Percentiles rank a stretch among this genome's conserved stretches.
phyloP scores from a whole-genome alignment of 2,113 vertebrate species.

The Psittacula cyanocephala region DNA sequence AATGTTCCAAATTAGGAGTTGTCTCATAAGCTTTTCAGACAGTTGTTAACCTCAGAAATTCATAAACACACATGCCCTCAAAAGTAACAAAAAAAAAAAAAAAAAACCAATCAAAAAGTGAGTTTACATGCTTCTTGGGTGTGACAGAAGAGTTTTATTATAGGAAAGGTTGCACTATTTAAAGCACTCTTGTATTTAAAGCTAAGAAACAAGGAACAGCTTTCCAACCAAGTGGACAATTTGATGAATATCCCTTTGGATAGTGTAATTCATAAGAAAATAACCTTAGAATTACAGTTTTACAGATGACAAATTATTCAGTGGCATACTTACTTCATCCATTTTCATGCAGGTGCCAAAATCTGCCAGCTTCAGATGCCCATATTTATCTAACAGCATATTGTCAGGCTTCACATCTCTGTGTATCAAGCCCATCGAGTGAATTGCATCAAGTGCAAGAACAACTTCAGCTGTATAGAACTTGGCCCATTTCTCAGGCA shows the following conservation, averaged over 20 bases:
- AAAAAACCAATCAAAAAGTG: neutral
- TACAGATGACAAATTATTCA: neutral
- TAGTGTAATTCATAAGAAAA: neutral
- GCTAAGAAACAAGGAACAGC: neutral
- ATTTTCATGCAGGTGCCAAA: constrained; percentile 99
- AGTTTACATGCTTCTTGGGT: neutral
- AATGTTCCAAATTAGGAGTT: neutral
- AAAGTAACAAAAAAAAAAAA: neutral
- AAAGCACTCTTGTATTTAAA: neutral
- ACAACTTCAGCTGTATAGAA: constrained; percentile 98
- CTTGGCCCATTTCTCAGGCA: constrained; percentile 98
- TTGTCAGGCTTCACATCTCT: constrained; percentile 98
- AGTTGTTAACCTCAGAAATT: neutral
- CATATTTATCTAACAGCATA: constrained; percentile 93
- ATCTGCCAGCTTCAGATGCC: constrained; percentile 97
- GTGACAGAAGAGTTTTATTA: constrained; percentile 14
- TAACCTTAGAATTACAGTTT: neutral
- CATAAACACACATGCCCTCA: neutral
- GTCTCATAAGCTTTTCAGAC: neutral
- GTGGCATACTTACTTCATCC: constrained; percentile 86
- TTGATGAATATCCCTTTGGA: neutral
- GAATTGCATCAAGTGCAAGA: constrained; percentile 96
- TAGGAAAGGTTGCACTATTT: neutral
- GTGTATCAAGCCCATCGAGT: constrained; percentile 99
- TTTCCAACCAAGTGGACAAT: neutral